A percentile compares a stretch with the other conserved stretches of the same genome.
phyloP scores from a whole-genome alignment of 2,113 vertebrate genomes.

The Brienomyrus brachyistius region DNA sequence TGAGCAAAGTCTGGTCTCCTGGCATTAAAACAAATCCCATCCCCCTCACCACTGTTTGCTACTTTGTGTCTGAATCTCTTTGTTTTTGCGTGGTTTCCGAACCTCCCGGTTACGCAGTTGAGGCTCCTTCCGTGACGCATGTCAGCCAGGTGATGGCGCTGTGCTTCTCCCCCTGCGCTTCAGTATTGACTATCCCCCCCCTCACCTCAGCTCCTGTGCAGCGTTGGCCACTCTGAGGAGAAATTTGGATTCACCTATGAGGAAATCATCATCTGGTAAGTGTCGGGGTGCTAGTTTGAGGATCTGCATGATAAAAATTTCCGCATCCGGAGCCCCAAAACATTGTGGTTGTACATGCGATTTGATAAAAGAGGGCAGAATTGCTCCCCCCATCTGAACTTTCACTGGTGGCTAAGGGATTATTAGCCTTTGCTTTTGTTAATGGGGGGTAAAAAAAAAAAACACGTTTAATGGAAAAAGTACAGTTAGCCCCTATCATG shows the following conservation, averaged over 20 bases:
- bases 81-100: neutral
- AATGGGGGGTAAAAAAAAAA: neutral
- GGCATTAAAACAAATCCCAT: neutral
- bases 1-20: neutral
- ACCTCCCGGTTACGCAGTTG: neutral
- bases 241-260: conserved; percentile 92
- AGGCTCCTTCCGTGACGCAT: neutral
- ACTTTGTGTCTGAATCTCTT: neutral
- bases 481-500: neutral
- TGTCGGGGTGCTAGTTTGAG: conserved; percentile 25
- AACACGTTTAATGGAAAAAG: neutral
- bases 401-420: neutral
- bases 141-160: neutral
- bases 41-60: neutral
- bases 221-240: conserved; percentile 83
- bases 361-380: neutral
- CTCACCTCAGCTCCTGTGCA: conserved; percentile 80
- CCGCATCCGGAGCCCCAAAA: neutral
- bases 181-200: neutral
- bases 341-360: neutral
- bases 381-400: neutral
- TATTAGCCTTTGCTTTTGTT: neutral
- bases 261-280: conserved; percentile 97
- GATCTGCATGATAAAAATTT: neutral
- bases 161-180: neutral